A percentile compares a stretch with the other conserved stretches of the same genome.
Conservation (phyloP, 1,140 invertebrate species). For the Arion vulgaris region DNA sequence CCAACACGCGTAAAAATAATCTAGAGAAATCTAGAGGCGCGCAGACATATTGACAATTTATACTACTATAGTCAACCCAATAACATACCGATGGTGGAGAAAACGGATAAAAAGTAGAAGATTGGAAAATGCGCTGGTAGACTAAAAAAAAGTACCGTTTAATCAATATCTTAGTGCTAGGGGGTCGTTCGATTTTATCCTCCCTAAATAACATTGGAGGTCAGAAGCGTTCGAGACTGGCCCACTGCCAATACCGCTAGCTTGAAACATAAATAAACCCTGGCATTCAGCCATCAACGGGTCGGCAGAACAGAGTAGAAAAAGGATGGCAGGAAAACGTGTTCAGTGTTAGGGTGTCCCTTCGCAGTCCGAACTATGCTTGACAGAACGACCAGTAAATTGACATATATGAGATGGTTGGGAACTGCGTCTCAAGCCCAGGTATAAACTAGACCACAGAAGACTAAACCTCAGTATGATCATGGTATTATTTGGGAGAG, state of each 20-base stretch:
- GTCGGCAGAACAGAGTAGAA: neutral
- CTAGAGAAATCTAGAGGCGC: too few relatives aligned
- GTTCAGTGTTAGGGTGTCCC: constrained; percentile 23
- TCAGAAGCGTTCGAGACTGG: neutral
- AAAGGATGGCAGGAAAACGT: too few relatives aligned
- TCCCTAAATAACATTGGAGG: neutral
- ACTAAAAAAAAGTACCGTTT: neutral
- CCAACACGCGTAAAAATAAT: too few relatives aligned
- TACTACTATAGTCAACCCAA: too few relatives aligned
- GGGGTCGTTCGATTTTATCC: neutral
- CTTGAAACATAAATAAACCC: constrained; percentile 2
- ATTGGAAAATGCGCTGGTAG: neutral
- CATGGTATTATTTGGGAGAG: too few relatives aligned
- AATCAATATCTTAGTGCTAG: neutral
- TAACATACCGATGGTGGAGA: neutral
- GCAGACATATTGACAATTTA: too few relatives aligned
- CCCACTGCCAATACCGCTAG: constrained; percentile 5
- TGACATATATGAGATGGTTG: too few relatives aligned
- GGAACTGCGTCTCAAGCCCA: too few relatives aligned
- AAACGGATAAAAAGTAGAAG: too few relatives aligned
- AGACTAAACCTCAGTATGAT: too few relatives aligned
- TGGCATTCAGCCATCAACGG: constrained; percentile 34
- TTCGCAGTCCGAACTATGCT: neutral
- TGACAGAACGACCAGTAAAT: neutral
- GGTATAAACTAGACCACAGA: too few relatives aligned